A percentile compares a stretch with the other conserved stretches of the same genome.
Evolutionary conservation across 2,888 invertebrate species (phyloP).

Genomic region (Ceriagrion tenellum): DNA sequence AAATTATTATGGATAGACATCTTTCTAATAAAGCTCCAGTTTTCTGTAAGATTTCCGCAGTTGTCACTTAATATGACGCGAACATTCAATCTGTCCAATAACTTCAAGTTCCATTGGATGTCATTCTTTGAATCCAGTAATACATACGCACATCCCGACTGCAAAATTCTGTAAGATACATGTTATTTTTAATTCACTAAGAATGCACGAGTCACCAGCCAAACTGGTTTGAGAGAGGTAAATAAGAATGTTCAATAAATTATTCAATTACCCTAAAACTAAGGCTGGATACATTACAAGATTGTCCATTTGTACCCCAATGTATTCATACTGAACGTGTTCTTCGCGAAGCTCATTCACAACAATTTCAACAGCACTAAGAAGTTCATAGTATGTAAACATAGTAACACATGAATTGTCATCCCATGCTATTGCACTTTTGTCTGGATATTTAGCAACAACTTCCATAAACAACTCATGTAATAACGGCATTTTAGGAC

Average conservation of each 20-base stretch:
- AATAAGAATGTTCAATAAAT: neutral
- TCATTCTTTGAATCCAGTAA: conserved; percentile 78
- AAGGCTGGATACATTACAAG: conserved; percentile 80
- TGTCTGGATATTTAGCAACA: conserved; percentile 68
- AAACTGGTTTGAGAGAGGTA: conserved; percentile 61
- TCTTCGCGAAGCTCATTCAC: conserved; percentile 69
- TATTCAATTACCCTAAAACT: conserved; percentile 80
- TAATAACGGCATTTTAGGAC: conserved; percentile 29
- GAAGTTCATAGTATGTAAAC: conserved; percentile 65
- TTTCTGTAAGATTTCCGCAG: neutral
- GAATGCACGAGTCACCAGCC: neutral
- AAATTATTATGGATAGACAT: neutral
- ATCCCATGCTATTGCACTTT: conserved; percentile 68
- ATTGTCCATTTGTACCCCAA: conserved; percentile 80
- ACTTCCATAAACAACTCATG: conserved; percentile 64
- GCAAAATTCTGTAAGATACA: conserved; percentile 79
- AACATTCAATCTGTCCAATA: conserved; percentile 72
- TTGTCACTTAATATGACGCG: conserved; percentile 74
- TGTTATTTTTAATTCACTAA: conserved; percentile 30
- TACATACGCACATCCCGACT: conserved; percentile 80
- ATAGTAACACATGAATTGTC: neutral
- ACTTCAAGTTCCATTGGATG: conserved; percentile 72
- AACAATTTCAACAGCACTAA: conserved; percentile 63
- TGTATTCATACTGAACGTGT: conserved; percentile 71
- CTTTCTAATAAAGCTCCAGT: neutral